These are phyloP conservation scores for Silurus meridionalis DNA, from an alignment of 2,113 vertebrate genomes.

Conservation along the genomic window DNA sequence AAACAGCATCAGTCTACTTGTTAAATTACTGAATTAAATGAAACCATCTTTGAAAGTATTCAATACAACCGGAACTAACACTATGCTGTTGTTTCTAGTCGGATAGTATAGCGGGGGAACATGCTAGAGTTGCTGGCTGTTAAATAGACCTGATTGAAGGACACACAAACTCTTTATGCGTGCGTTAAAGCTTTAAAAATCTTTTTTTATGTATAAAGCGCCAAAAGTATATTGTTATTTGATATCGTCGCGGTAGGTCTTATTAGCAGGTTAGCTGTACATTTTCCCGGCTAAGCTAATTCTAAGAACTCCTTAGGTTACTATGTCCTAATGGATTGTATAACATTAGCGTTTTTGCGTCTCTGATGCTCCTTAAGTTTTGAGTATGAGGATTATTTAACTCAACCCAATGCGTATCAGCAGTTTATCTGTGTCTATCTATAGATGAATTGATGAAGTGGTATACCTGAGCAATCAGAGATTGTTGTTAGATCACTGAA, in stretches of 20 bases:
- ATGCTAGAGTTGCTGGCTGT: not conserved
- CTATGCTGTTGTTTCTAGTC: conserved; percentile 45
- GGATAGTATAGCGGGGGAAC: conserved; percentile 12
- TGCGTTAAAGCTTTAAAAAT: not conserved
- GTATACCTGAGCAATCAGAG: not conserved
- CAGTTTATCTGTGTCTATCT: not conserved
- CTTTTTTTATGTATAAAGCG: not conserved
- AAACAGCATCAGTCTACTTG: not conserved
- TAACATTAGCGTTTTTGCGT: not conserved
- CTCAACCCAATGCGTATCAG: not conserved
- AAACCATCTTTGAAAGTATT: not conserved
- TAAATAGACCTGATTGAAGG: not conserved
- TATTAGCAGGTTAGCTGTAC: not conserved
- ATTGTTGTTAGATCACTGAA: not conserved
- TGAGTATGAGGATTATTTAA: not conserved
- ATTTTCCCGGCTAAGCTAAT: not conserved
- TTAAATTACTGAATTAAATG: not conserved
- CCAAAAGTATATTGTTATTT: not conserved
- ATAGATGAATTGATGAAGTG: not conserved
- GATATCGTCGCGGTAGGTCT: not conserved
- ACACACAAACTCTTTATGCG: no score
- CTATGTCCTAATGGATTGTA: not conserved
- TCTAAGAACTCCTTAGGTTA: not conserved
- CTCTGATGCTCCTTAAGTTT: not conserved
- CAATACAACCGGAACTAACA: conserved; percentile 17